Evolutionary conservation across 2,888 invertebrate genomes (phyloP).

Genomic region (Drosophila falleni): DNA sequence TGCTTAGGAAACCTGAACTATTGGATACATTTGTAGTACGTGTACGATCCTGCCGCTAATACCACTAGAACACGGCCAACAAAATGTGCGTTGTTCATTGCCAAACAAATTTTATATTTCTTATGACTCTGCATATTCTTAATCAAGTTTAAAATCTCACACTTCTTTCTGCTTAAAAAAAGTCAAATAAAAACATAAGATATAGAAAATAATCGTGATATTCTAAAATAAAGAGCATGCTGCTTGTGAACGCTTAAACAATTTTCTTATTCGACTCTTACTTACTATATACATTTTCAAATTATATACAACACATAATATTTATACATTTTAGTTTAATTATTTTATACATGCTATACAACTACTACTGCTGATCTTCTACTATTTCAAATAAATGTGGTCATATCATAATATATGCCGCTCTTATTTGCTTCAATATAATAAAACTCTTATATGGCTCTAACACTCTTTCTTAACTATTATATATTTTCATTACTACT

Average conservation of each 20-base stretch:
- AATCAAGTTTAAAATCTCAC: slow-evolving; percentile 13
- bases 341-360: neutral
- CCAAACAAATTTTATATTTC: slow-evolving; percentile 19
- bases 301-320: slow-evolving; percentile 4
- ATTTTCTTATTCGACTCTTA: slow-evolving; percentile 22
- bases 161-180: slow-evolving; percentile 38
- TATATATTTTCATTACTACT: neutral
- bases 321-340: neutral
- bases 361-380: neutral
- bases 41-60: slow-evolving; percentile 31
- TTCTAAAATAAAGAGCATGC: slow-evolving; percentile 50
- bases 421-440: neutral
- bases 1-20: slow-evolving; percentile 35
- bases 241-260: slow-evolving; percentile 63
- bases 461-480: neutral
- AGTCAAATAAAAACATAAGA: slow-evolving; percentile 4
- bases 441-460: neutral
- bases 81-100: slow-evolving; percentile 67
- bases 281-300: slow-evolving; percentile 1
- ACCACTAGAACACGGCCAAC: slow-evolving; percentile 30
- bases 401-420: neutral
- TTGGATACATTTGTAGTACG: slow-evolving; percentile 40
- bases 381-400: neutral
- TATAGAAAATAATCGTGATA: slow-evolving; percentile 4
- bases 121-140: slow-evolving; percentile 16